Percentiles rank a stretch among this genome's conserved stretches.
Conservation (phyloP, 2,888 invertebrate species). For the Eucera pruinosa region DNA sequence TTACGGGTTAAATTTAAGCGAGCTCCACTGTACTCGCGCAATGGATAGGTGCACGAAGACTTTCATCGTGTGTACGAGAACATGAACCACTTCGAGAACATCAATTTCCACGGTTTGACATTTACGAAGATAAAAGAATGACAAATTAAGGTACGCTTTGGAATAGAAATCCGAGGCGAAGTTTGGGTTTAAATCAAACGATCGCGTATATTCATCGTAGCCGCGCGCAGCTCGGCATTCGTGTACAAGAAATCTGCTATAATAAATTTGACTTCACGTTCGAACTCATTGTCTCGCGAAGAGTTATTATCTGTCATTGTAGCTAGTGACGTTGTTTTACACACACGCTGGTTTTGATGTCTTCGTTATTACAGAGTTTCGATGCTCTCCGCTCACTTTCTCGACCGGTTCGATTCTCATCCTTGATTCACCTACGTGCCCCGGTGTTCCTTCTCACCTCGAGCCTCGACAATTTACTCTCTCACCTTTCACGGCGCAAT, state of each 20-base stretch:
- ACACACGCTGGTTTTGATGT: constrained; percentile 13
- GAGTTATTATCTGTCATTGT: constrained; percentile 11
- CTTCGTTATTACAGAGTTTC: constrained; percentile 24
- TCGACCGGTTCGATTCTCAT: constrained; percentile 24
- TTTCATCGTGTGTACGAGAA: no score
- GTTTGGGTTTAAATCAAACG: not conserved
- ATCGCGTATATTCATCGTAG: not conserved
- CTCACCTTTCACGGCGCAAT: constrained; percentile 30
- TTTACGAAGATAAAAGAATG: not conserved
- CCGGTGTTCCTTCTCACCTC: not conserved
- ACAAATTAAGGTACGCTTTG: not conserved
- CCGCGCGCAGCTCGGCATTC: not conserved
- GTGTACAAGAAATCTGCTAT: not conserved
- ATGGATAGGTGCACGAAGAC: no score
- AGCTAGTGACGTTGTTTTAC: no score
- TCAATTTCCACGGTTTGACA: not conserved
- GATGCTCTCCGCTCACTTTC: constrained; percentile 23
- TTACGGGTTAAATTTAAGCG: no score
- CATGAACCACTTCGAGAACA: no score
- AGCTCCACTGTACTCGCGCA: no score
- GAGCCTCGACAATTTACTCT: constrained; percentile 18
- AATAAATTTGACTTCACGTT: constrained; percentile 13
- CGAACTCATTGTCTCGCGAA: constrained; percentile 16
- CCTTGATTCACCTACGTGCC: constrained; percentile 20
- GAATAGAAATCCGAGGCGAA: not conserved